Evolutionary conservation across 2,113 vertebrate genomes (phyloP).

Genomic region (Perca flavescens): DNA sequence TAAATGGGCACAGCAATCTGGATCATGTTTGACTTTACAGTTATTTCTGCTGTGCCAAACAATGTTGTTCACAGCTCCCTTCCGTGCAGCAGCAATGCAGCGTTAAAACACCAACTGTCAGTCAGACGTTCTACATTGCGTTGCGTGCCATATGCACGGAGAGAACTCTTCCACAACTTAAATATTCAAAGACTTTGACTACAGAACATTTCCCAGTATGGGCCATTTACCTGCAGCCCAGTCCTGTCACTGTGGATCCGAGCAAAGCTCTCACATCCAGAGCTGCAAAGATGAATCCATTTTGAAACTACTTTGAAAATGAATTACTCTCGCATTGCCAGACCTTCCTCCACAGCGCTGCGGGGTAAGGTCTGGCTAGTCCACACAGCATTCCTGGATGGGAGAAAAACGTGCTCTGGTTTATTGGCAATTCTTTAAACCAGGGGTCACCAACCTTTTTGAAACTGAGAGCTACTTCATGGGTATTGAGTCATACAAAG

Average conservation of each 20-base stretch:
- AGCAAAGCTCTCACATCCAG: not conserved
- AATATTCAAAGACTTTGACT: constrained; percentile 33
- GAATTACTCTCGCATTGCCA: too few relatives aligned
- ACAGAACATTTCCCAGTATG: not conserved
- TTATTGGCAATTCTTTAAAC: too few relatives aligned
- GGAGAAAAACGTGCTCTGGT: too few relatives aligned
- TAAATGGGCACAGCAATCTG: constrained; percentile 50
- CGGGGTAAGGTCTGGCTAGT: too few relatives aligned
- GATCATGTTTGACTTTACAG: constrained; percentile 19
- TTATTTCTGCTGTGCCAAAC: constrained; percentile 19
- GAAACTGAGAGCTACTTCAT: too few relatives aligned
- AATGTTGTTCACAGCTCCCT: constrained; percentile 12
- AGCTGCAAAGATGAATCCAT: too few relatives aligned
- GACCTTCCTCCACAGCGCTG: too few relatives aligned
- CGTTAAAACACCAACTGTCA: constrained; percentile 54
- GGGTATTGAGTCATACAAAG: too few relatives aligned
- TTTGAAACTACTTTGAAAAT: too few relatives aligned
- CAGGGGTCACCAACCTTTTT: too few relatives aligned
- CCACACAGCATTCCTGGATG: too few relatives aligned
- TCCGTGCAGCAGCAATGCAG: constrained; percentile 56
- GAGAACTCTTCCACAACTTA: constrained; percentile 6
- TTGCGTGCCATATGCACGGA: constrained; percentile 2
- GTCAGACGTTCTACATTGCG: constrained; percentile 5
- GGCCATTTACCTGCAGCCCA: constrained; percentile 37
- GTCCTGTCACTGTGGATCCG: constrained; percentile 9